Conservation (phyloP, 2,797 vertebrate species). For the Coregonus sp. region DNA sequence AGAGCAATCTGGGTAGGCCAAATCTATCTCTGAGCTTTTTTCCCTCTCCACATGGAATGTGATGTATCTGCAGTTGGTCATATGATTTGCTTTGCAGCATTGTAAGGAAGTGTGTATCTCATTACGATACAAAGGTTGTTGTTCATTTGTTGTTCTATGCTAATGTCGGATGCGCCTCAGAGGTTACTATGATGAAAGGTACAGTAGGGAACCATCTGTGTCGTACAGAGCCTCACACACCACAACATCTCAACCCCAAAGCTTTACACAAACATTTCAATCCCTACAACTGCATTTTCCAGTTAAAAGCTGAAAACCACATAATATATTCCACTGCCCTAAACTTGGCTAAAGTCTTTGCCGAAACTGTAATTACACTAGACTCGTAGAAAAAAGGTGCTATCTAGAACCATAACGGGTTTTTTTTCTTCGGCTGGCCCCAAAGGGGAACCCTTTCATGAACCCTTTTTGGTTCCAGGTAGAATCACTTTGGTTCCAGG, state of each 20-base stretch:
- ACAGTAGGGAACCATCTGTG: conserved; percentile 7
- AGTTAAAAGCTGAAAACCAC: conserved; percentile 14
- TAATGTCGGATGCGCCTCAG: conserved; percentile 33
- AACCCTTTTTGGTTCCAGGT: too few species aligned
- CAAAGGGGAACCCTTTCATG: too few species aligned
- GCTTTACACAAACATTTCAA: conserved; percentile 43
- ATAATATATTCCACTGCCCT: conserved; percentile 24
- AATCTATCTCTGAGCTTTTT: conserved; percentile 65
- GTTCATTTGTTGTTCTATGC: conserved; percentile 4
- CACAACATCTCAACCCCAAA: not conserved
- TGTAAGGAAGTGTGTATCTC: conserved; percentile 46
- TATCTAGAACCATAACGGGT: too few species aligned
- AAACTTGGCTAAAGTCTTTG: too few species aligned
- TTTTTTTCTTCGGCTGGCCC: too few species aligned
- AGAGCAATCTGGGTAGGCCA: conserved; percentile 65
- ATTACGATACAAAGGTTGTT: conserved; percentile 52
- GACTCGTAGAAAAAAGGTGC: too few species aligned
- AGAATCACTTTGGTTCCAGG: too few species aligned
- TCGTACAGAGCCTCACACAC: too few species aligned
- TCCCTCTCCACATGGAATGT: conserved; percentile 64
- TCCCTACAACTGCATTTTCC: conserved; percentile 41
- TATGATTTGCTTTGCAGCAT: conserved; percentile 36
- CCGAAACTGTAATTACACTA: too few species aligned
- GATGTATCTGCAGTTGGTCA: conserved; percentile 69
- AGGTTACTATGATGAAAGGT: conserved; percentile 58